Base-by-base conservation (phyloP, 1,140 invertebrate species). In the Sycophaga agraensis region DNA sequence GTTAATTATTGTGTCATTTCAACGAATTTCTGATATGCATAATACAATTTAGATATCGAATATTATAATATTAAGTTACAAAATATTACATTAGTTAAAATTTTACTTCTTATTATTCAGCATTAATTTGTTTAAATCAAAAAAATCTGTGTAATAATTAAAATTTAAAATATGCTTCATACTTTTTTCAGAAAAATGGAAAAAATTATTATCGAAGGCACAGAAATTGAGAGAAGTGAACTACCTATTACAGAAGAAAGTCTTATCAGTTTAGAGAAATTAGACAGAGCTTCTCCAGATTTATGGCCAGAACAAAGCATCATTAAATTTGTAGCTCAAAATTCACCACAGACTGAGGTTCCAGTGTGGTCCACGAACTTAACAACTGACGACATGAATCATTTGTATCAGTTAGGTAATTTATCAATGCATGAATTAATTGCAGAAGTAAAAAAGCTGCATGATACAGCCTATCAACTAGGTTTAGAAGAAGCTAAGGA, bases 401-500 rank as follows among this genome's bases (percentile, higher is more conserved):
- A 82, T 12, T 65, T 82, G 39, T 73, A 78, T 68, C 77, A 94
- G 78, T 85, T 95, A 66, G 89, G 91, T 21, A 87, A 88, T 63
- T 75, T 97, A 51, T 86, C 91, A 17, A 87, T 89, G 58, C 85
- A 89, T 56, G 87, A 89, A 70, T 80, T 98, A 34, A 89, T 97
- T 63, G 87, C 91, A 63, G 95, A 97, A 86, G 92, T 97, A 0
- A 92, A 94, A 76, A 92, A 92, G 71, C 80, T 98, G 19, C 93
- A 97, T 74, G 94, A 97, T 73, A 82, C 92, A 46, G 94, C 95
- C 6, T 98, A 97, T 79, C 92, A 96, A 73, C 81, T 98, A 19
- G 95, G 94, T 7, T 77, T 95, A 12, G 93, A 96, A 74, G 95
- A 98, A 84, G 89, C 94, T 1, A 94, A 95, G 75, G 96, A 98